Evolutionary conservation across 2,797 vertebrate species (phyloP), one percentile per base, ranked within the genome.

Genomic region (Antennarius maculatus): DNA sequence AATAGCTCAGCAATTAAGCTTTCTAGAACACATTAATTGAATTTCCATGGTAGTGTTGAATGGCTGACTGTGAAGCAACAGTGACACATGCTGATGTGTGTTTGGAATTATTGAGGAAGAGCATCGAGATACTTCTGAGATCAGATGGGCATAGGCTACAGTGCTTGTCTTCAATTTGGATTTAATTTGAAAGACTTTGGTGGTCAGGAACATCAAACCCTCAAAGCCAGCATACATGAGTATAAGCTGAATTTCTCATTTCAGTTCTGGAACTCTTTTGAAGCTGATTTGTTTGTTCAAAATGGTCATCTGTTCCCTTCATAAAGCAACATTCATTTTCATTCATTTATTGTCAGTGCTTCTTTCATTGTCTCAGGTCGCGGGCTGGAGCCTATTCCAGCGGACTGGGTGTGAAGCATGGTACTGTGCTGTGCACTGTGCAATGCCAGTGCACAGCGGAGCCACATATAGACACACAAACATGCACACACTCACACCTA

Each of bases 221-320:
- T 43, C 5, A 43, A 43, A 15, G 16, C 42, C 3, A 15, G 39
- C 48, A 17, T 23, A 7, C 34, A 58, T 14, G n/a, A 62, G 65
- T 12, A 3, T 34, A 13, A 58, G 9, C 39, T 27, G 7, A 18
- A 11, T 34, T 17, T 3, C 13, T 39, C 39, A 23, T 23, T 23
- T 23, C 12, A 29, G 12, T 13, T 61, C 1, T 50, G 10, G 5
- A 9, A 8, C 10, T 49, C 16, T 8, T 15, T 18, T 10, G 15
- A n/a, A 5, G 2, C 17, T 17, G 9, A 8, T 11, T n/a, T 17
- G 16, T 67, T 69, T 14, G 62, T 56, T 79, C 45, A 58, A 54
- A 71, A 42, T 55, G 45, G 37, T 70, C 11, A 61, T 27, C 34
- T 69, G 1, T 69, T 66, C 42, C n/a, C 23, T 54, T 66, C 70